These are phyloP conservation scores for Xestobium rufovillosum DNA, from an alignment of 2,888 invertebrate genomes.

Conservation along the genomic window DNA sequence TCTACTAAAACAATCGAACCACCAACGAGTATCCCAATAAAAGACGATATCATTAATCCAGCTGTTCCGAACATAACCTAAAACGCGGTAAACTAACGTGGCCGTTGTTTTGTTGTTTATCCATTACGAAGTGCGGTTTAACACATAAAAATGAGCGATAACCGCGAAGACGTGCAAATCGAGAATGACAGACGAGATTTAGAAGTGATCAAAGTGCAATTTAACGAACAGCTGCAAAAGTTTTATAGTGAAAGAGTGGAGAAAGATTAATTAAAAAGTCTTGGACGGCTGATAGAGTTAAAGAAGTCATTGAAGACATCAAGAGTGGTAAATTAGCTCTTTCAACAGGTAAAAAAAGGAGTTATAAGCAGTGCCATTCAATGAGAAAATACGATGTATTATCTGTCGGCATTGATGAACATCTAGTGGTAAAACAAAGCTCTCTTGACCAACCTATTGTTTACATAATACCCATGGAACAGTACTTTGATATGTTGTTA, in stretches of 20 bases:
- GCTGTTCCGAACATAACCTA: constrained; percentile 2
- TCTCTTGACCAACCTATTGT: constrained; percentile 8
- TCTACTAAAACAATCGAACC: no score
- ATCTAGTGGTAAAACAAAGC: constrained; percentile 12
- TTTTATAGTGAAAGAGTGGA: constrained; percentile 2
- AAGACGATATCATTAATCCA: no score
- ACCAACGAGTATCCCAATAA: no score
- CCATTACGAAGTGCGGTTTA: no score
- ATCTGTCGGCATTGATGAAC: constrained; percentile 13
- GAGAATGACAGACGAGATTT: constrained; percentile 2
- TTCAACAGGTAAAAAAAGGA: constrained; percentile 4
- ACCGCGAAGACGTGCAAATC: no score
- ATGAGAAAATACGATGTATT: constrained; percentile 13
- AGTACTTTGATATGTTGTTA: constrained; percentile 2
- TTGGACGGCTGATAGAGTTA: constrained; percentile 13
- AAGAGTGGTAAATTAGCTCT: constrained; percentile 11
- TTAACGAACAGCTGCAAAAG: constrained; percentile 2
- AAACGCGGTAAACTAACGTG: no score
- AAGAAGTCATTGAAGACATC: constrained; percentile 13
- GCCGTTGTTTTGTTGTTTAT: no score
- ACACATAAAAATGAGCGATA: no score
- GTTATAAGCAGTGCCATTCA: constrained; percentile 13
- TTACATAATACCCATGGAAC: neutral
- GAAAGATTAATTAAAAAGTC: constrained; percentile 12
- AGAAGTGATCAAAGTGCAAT: constrained; percentile 1